Conservation (phyloP, 1,140 invertebrate genomes). For the Pteromalus puparum region DNA sequence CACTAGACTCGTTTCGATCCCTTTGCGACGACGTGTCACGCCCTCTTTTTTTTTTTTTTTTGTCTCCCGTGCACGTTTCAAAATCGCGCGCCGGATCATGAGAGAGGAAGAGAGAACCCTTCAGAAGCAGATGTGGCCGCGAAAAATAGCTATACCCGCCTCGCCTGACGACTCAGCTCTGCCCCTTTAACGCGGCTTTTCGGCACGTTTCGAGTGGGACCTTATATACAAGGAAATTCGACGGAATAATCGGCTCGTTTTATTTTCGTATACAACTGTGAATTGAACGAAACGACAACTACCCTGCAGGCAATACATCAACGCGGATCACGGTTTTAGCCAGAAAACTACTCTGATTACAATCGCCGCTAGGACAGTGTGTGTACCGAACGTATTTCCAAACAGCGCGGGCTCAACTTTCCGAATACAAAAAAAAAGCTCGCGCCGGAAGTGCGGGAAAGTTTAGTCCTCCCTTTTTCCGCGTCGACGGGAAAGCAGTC, state of each 20-base stretch:
- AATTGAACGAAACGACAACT: no score
- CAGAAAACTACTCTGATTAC: no score
- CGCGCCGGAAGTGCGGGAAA: neutral
- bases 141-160: neutral
- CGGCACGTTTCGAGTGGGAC: neutral
- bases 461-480: neutral
- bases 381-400: no score
- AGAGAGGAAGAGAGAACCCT: neutral
- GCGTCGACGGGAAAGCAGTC: neutral
- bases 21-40: neutral
- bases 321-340: no score
- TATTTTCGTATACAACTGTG: no score
- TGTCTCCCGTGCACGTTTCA: neutral
- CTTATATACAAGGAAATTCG: no score
- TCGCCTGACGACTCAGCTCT: neutral
- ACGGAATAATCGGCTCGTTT: no score
- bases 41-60: slow-evolving; percentile 15
- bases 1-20: neutral
- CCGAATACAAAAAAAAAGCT: neutral
- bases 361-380: no score
- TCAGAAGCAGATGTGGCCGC: slow-evolving; percentile 16
- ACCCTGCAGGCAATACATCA: no score
- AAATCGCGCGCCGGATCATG: neutral
- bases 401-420: no score
- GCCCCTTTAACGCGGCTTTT: neutral